phyloP scores from a whole-genome alignment of 2,888 invertebrate species.

The Clostera curtula region DNA sequence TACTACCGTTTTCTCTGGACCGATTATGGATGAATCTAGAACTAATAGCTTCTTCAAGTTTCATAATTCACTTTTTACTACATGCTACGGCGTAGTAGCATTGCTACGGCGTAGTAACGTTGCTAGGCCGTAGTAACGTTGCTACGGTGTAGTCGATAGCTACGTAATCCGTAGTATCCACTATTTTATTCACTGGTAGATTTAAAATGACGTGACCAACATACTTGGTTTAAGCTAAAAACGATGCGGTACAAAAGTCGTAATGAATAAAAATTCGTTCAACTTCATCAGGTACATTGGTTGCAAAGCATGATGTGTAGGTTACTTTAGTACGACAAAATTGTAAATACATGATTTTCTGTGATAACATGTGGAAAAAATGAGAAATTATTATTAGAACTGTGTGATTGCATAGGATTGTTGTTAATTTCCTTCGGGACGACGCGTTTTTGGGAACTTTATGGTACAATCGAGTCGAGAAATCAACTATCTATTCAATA shows the following conservation, averaged over 20 bases:
- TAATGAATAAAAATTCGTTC: constrained; percentile 36
- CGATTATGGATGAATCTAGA: no score
- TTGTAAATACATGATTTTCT: constrained; percentile 77
- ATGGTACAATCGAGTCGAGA: constrained; percentile 21
- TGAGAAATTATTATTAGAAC: constrained; percentile 67
- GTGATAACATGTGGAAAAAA: constrained; percentile 72
- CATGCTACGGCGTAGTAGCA: background rate
- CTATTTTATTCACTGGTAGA: no score
- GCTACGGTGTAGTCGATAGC: no score
- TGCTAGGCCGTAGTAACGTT: no score
- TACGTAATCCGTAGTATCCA: no score
- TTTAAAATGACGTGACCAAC: no score
- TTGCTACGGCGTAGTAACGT: no score
- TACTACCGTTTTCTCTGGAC: no score
- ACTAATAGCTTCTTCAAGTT: no score
- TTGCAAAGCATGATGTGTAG: constrained; percentile 63
- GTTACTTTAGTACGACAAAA: constrained; percentile 69
- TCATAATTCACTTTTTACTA: background rate
- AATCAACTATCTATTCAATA: no score
- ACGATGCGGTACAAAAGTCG: constrained; percentile 28
- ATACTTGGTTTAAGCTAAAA: background rate
- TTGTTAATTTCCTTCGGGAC: constrained; percentile 56
- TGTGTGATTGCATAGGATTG: constrained; percentile 71
- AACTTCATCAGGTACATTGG: constrained; percentile 48
- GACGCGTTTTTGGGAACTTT: constrained; percentile 46